Evolutionary conservation across 2,888 invertebrate species (phyloP).

Genomic region (Ametastegia equiseti): DNA sequence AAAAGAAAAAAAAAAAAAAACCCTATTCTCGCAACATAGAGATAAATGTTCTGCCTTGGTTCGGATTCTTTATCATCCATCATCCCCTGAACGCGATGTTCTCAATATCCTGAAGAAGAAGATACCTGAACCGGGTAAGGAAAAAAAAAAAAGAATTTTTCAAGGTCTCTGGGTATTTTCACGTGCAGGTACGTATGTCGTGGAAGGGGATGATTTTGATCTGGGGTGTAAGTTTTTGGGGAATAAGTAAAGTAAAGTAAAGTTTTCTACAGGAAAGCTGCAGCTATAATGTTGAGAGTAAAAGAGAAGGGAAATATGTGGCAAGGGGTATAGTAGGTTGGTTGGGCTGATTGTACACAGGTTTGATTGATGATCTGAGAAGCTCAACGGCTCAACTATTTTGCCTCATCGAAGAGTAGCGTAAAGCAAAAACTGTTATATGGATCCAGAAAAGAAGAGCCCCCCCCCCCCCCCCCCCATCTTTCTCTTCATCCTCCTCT

Average conservation of each 20-base stretch:
- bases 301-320: neutral
- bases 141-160: neutral
- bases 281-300: constrained; percentile 18
- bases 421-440: constrained; percentile 66
- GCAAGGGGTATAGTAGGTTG: neutral
- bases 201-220: neutral
- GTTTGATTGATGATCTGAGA: constrained; percentile 35
- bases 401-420: constrained; percentile 64
- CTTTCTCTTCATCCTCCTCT: neutral
- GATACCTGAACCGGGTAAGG: too few species aligned
- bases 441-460: constrained; percentile 58
- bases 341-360: constrained; percentile 19
- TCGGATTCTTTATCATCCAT: too few species aligned
- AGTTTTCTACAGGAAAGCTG: constrained; percentile 29
- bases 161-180: neutral
- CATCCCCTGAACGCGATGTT: too few species aligned
- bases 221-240: neutral
- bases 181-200: neutral
- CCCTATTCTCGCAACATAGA: neutral
- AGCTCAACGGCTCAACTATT: constrained; percentile 57
- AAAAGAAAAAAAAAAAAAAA: neutral
- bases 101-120: too few species aligned
- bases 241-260: too few species aligned
- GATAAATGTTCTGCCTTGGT: too few species aligned
- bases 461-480: constrained; percentile 2